Percentiles rank a stretch among this genome's conserved stretches.
Evolutionary conservation across 2,888 invertebrate species (phyloP).

Genomic region (Hypomecis punctinalis): DNA sequence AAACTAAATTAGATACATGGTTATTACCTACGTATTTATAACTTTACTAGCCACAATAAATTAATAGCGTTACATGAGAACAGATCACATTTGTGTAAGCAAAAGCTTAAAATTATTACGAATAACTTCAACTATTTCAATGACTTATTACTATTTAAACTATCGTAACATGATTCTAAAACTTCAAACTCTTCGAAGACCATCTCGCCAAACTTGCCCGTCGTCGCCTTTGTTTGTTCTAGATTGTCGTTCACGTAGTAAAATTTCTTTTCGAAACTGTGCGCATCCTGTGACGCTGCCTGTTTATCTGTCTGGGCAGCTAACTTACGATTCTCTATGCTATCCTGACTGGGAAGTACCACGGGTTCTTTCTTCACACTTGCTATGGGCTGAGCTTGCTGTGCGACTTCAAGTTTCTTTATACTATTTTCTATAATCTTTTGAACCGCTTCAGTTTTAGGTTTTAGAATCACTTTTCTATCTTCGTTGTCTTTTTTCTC

Average conservation of each 20-base stretch:
- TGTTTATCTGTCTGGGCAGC: constrained; percentile 56
- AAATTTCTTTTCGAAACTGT: constrained; percentile 84
- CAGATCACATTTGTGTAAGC: constrained; percentile 79
- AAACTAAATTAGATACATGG: constrained; percentile 57
- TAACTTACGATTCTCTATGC: constrained; percentile 48
- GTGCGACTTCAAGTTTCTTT: constrained; percentile 50
- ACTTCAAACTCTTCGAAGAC: constrained; percentile 94
- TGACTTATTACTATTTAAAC: constrained; percentile 84
- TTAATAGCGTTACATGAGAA: constrained; percentile 76
- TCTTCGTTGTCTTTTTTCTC: constrained; percentile 68
- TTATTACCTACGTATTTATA: constrained; percentile 65
- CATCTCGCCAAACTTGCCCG: constrained; percentile 91
- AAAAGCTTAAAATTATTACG: constrained; percentile 60
- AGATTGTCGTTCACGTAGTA: constrained; percentile 86
- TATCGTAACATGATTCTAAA: constrained; percentile 86
- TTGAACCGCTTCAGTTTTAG: constrained; percentile 49
- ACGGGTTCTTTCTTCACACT: constrained; percentile 49
- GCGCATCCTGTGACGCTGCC: constrained; percentile 54
- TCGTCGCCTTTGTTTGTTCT: constrained; percentile 82
- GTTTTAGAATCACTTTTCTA: constrained; percentile 53
- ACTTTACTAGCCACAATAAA: constrained; percentile 69
- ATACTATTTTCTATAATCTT: constrained; percentile 34
- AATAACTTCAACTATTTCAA: constrained; percentile 65
- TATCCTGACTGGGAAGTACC: constrained; percentile 47
- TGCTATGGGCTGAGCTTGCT: constrained; percentile 42